These are phyloP conservation scores for Polyommatus icarus DNA, from an alignment of 2,888 invertebrate species.

Conservation along the genomic window DNA sequence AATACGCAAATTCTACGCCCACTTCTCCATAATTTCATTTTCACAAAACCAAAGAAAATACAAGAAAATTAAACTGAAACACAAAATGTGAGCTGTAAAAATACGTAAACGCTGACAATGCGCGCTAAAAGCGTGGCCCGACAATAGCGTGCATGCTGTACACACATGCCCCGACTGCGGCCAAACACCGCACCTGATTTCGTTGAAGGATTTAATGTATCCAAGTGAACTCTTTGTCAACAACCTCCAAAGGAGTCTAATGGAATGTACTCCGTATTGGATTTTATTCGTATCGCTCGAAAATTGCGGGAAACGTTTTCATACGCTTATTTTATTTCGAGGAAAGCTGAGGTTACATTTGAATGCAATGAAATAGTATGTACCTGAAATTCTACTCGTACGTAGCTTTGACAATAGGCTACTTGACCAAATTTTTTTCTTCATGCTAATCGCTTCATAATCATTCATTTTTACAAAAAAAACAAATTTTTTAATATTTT, in stretches of 20 bases:
- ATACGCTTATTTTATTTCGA: neutral
- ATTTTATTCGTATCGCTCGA: conserved; percentile 6
- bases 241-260: conserved; percentile 21
- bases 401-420: too few relatives aligned
- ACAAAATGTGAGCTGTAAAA: neutral
- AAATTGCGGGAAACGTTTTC: neutral
- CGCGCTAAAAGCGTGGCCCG: neutral
- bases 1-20: too few relatives aligned
- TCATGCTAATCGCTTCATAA: too few relatives aligned
- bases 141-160: neutral
- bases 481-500: too few relatives aligned
- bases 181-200: conserved; percentile 25
- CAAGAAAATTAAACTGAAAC: neutral
- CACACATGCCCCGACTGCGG: neutral
- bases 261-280: conserved; percentile 15
- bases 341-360: neutral
- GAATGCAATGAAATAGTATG: neutral
- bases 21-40: too few relatives aligned
- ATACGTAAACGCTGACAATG: neutral
- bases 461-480: too few relatives aligned
- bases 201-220: conserved; percentile 23
- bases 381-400: neutral
- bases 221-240: conserved; percentile 25
- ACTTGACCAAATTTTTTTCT: too few relatives aligned
- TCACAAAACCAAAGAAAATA: too few relatives aligned